Evolutionary conservation across 2,113 vertebrate species (phyloP).

Genomic region (Haliaeetus leucogaster): DNA sequence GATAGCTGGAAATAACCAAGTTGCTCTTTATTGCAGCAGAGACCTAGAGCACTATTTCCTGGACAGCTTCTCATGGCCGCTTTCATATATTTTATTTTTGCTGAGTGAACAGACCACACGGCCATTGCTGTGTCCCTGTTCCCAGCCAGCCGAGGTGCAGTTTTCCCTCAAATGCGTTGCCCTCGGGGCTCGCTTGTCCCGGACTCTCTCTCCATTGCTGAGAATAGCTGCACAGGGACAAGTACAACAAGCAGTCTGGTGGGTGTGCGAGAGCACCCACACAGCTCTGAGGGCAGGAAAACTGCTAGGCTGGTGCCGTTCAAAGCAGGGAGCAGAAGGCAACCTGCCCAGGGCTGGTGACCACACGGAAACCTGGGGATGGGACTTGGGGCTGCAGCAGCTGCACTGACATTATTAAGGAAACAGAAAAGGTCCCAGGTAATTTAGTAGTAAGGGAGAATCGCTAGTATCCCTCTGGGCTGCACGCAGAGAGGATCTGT

Average conservation of each 20-base stretch:
- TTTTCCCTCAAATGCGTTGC: background rate
- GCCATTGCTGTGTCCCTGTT: background rate
- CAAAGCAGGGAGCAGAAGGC: background rate
- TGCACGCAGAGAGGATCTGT: background rate
- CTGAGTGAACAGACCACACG: background rate
- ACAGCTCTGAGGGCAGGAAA: background rate
- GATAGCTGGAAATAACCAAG: background rate
- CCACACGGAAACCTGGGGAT: rapidly evolving
- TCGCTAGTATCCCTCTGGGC: background rate
- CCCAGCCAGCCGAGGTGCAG: background rate
- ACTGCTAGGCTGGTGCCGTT: background rate
- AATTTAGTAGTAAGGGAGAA: background rate
- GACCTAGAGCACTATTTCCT: background rate
- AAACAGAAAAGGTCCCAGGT: background rate
- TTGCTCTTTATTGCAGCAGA: background rate
- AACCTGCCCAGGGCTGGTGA: background rate
- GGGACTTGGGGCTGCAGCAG: background rate
- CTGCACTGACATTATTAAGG: background rate
- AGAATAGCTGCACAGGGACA: background rate
- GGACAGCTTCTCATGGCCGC: background rate
- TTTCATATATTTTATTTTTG: background rate
- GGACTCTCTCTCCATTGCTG: background rate
- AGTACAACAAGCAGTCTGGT: background rate
- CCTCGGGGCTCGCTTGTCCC: background rate
- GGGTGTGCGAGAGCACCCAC: background rate